A percentile compares a stretch with the other conserved stretches of the same genome.
These are phyloP conservation scores for Aplysia californica DNA, from an alignment of 1,140 invertebrate species.

Conservation along the genomic window DNA sequence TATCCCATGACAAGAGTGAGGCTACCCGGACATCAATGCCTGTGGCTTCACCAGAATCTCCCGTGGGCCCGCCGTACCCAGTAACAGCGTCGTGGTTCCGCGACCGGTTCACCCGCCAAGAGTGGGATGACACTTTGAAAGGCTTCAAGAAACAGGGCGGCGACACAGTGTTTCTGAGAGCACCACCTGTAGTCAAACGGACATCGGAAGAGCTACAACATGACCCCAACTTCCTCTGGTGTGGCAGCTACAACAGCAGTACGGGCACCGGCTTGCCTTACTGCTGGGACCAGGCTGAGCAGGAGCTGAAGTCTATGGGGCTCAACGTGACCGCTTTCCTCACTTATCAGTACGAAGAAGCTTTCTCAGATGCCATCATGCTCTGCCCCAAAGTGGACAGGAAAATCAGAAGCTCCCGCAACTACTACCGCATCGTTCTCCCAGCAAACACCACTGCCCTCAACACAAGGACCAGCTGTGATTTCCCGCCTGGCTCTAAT, in stretches of 20 bases:
- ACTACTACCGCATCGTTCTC: slow-evolving; percentile 48
- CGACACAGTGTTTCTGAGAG: slow-evolving; percentile 41
- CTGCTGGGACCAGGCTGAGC: slow-evolving; percentile 43
- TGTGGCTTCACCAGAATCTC: too few species aligned
- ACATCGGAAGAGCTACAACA: slow-evolving; percentile 30
- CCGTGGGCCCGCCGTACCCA: slow-evolving; percentile 42
- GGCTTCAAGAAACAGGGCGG: slow-evolving; percentile 40
- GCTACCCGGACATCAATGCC: too few species aligned
- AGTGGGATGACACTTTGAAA: slow-evolving; percentile 40
- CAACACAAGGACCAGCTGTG: slow-evolving; percentile 30
- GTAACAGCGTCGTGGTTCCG: slow-evolving; percentile 47
- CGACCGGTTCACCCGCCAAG: slow-evolving; percentile 39
- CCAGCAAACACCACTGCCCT: slow-evolving; percentile 9
- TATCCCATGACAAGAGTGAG: too few species aligned
- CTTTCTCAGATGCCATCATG: slow-evolving; percentile 43
- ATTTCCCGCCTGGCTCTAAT: slow-evolving; percentile 18
- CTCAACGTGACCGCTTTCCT: slow-evolving; percentile 37
- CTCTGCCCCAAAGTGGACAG: slow-evolving; percentile 45
- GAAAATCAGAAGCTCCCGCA: slow-evolving; percentile 39
- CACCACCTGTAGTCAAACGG: slow-evolving; percentile 35
- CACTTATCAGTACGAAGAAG: slow-evolving; percentile 49
- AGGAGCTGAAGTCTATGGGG: slow-evolving; percentile 34
- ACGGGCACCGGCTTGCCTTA: slow-evolving; percentile 8
- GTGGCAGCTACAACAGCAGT: slow-evolving; percentile 34
- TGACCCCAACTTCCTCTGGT: slow-evolving; percentile 39